These are phyloP conservation scores for Drosophila lacteicornis DNA, from an alignment of 1,140 invertebrate species.

Conservation along the genomic window DNA sequence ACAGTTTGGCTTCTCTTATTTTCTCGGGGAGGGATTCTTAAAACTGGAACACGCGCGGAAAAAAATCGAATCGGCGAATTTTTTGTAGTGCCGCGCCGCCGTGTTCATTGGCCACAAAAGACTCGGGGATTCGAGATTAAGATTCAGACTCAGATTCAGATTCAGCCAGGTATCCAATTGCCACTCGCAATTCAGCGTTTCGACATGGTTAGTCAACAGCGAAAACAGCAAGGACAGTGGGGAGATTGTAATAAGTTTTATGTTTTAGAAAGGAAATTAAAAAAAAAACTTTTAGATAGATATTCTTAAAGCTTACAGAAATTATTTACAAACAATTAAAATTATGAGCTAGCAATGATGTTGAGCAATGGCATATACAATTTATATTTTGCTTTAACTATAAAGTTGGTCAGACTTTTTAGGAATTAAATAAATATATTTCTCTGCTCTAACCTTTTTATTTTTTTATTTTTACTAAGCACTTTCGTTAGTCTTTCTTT, in stretches of 20 bases:
- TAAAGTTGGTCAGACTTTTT: no score
- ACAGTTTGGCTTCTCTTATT: background rate
- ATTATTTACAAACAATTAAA: no score
- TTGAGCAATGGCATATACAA: no score
- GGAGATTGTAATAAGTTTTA: background rate
- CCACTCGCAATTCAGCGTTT: constrained; percentile 48
- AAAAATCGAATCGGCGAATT: constrained; percentile 28
- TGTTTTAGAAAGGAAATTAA: no score
- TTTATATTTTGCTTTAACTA: no score
- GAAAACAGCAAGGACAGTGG: constrained; percentile 41
- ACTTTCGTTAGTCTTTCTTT: no score
- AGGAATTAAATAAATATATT: background rate
- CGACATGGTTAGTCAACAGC: constrained; percentile 51
- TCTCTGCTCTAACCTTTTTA: background rate
- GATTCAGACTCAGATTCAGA: constrained; percentile 34
- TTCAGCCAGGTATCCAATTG: constrained; percentile 71
- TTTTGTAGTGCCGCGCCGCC: constrained; percentile 59
- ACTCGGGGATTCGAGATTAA: constrained; percentile 50
- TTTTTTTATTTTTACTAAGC: background rate
- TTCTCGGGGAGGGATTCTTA: background rate
- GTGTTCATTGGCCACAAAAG: constrained; percentile 60
- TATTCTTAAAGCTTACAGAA: no score
- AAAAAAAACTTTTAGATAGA: background rate
- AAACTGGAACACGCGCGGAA: constrained; percentile 58
- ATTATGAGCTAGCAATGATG: no score